A percentile compares a stretch with the other conserved stretches of the same genome.
Evolutionary conservation across 2,888 invertebrate species (phyloP).

Genomic region (Metellina segmentata): DNA sequence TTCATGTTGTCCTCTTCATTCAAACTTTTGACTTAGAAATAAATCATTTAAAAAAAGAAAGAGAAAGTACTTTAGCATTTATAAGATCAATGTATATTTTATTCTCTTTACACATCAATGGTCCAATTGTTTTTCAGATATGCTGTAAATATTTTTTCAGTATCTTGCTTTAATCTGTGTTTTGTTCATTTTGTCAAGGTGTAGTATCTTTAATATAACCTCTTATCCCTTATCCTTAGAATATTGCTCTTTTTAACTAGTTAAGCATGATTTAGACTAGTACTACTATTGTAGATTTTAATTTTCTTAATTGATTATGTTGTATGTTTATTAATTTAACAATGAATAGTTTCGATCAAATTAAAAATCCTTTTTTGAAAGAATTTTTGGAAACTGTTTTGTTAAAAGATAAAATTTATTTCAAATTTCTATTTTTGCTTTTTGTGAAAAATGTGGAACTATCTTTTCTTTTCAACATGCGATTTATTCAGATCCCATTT

Average conservation of each 20-base stretch:
- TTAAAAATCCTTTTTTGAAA: background rate
- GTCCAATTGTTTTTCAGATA: too few relatives aligned
- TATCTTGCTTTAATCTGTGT: background rate
- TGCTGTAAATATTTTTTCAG: background rate
- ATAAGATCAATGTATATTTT: too few relatives aligned
- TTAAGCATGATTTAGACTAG: conserved; percentile 35
- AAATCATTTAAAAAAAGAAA: too few relatives aligned
- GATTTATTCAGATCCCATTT: background rate
- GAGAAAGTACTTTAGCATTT: too few relatives aligned
- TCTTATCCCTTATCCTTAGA: background rate
- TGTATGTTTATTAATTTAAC: too few relatives aligned
- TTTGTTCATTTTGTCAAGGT: conserved; percentile 46
- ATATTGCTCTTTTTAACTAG: background rate
- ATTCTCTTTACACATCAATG: too few relatives aligned
- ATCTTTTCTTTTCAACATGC: conserved; percentile 3
- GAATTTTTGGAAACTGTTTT: background rate
- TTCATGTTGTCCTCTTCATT: too few relatives aligned
- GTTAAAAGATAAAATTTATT: background rate
- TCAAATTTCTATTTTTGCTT: background rate
- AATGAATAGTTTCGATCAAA: too few relatives aligned
- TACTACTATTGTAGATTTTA: background rate
- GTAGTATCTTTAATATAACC: conserved; percentile 33
- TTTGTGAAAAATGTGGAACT: background rate
- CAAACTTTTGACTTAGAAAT: too few relatives aligned
- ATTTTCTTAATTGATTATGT: background rate